Evolutionary conservation across 2,113 vertebrate species (phyloP).

Genomic region (Struthio camelus): DNA sequence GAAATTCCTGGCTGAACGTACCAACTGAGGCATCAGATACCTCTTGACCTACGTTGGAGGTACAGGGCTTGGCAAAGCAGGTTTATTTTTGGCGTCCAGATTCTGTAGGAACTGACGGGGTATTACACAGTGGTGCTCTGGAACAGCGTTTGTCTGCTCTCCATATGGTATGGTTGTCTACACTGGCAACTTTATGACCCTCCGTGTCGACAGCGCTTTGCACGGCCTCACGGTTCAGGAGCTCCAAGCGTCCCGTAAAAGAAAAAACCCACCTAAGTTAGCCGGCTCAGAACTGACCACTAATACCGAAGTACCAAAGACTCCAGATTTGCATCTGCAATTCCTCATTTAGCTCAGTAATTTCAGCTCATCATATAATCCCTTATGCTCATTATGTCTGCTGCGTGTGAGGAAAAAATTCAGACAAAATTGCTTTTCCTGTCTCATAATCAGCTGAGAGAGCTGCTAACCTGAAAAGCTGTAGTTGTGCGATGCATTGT

Average conservation of each 20-base stretch:
- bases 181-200: fast-evolving
- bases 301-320: not conserved
- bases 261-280: not conserved
- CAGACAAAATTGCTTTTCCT: not conserved
- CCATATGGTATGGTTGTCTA: not conserved
- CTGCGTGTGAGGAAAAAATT: not conserved
- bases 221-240: not conserved
- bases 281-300: not conserved
- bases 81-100: not conserved
- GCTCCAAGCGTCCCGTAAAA: not conserved
- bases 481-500: not conserved
- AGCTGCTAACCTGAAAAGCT: not conserved
- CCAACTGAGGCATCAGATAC: not conserved
- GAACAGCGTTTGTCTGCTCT: too few relatives aligned
- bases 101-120: not conserved
- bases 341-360: not conserved
- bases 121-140: not conserved
- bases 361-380: slow-evolving; percentile 12
- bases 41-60: not conserved
- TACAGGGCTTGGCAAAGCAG: not conserved
- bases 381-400: not conserved
- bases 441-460: not conserved
- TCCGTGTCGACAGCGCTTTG: not conserved
- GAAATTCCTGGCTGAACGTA: not conserved
- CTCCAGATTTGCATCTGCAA: not conserved